Evolutionary conservation across 1,140 invertebrate genomes (phyloP), one percentile per base, ranked within the genome.

Genomic region (Conus betulinus): DNA sequence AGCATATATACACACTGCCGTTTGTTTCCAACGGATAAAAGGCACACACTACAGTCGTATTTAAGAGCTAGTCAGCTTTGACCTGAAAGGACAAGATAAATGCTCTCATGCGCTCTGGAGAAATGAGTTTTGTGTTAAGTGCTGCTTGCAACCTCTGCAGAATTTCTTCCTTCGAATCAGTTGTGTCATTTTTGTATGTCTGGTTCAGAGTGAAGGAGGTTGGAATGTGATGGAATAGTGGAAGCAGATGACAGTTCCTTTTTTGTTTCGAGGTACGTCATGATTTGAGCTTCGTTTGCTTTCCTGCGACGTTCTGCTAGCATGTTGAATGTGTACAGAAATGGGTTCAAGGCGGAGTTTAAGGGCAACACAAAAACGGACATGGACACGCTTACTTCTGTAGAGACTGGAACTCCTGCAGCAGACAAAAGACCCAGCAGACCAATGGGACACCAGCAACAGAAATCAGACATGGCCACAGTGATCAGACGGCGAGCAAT

Each of bases 331-430:
- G 89, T 91, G 71, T 91, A 91, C 8, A 91, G 76, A 60, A 91
- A 71, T 15, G 90, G 90, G 63, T 91, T 90, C 0, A 91, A 57
- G 39, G 88, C 89, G 0, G 90, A 90, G 53, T 91, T 91, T 5
- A 91, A 17, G n/a, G 90, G 90, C 10, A 90, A 63, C 8, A 90
- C 76, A n/a, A 90, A 86, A 11, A 91, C 87, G 7, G 88, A 86
- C 4, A 87, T 86, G 83, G 88, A 87, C 57, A 87, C 89, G 91
- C 97, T 97, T 39, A 97, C 94, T 92, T 97, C 85, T 23, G 60
- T 60, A 13, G 71, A n/a, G 10, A 85, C 39, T 17, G 88, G 23
- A 25, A 82, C 23, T 3, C 89, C 90, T n/a, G 60, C 6, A 27
- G 85, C n/a, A 4, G 60, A 52, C 79, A 90, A n/a, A 1, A 90